Conservation (phyloP, 2,113 vertebrate species). For the Sterna hirundo region DNA sequence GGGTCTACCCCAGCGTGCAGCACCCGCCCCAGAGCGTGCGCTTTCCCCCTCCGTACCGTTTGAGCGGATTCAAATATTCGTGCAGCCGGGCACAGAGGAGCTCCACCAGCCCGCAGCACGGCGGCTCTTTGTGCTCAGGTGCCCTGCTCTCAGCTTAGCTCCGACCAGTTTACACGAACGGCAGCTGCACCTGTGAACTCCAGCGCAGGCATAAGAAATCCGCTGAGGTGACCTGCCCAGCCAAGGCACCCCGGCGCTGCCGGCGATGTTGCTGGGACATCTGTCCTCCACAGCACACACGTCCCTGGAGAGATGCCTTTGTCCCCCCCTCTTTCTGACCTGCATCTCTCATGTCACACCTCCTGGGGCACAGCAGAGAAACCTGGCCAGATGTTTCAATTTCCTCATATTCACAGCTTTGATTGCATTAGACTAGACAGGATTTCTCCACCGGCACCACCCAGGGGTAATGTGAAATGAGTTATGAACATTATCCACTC, state of each 20-base stretch:
- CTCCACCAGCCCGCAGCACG: not conserved
- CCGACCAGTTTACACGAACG: not conserved
- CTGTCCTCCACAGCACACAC: not conserved
- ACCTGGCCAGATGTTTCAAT: conserved; percentile 51
- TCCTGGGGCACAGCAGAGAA: not conserved
- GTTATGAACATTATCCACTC: conserved; percentile 74
- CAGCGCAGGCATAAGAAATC: not conserved
- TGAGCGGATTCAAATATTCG: not conserved
- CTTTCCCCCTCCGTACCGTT: not conserved
- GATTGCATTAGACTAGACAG: conserved; percentile 57
- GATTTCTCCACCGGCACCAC: conserved; percentile 65
- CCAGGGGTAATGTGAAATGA: conserved; percentile 70
- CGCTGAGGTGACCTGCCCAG: not conserved
- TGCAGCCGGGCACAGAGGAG: not conserved
- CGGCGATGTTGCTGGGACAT: not conserved
- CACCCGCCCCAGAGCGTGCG: rapidly evolving
- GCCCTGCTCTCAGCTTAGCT: not conserved
- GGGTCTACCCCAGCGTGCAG: not conserved
- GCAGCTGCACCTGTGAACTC: not conserved
- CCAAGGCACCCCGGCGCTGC: not conserved
- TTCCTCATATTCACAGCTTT: conserved; percentile 38
- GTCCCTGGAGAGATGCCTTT: not conserved
- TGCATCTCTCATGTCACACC: not conserved
- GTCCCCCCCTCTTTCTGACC: not conserved
- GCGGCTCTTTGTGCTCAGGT: not conserved